Evolutionary conservation across 2,888 invertebrate genomes (phyloP).

Genomic region (Hoplodrina ambigua): DNA sequence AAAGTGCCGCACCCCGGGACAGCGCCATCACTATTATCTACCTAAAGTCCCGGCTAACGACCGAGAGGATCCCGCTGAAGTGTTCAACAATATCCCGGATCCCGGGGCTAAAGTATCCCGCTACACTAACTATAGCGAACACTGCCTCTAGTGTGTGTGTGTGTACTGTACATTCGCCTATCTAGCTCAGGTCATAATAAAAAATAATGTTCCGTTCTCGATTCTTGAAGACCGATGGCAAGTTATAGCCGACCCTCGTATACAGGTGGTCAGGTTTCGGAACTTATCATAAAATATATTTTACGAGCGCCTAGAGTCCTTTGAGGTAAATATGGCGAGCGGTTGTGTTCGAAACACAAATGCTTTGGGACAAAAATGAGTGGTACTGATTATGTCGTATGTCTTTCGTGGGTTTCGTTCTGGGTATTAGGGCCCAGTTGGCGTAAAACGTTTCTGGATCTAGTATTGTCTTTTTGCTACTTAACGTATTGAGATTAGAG

Average conservation of each 20-base stretch:
- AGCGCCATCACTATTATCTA: slow-evolving; percentile 64
- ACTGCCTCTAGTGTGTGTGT: neutral
- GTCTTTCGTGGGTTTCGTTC: slow-evolving; percentile 4
- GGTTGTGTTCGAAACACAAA: slow-evolving; percentile 47
- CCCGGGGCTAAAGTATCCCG: slow-evolving; percentile 41
- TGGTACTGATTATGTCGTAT: slow-evolving; percentile 32
- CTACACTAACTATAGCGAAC: slow-evolving; percentile 41
- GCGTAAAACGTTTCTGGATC: slow-evolving; percentile 1
- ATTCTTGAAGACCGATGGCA: slow-evolving; percentile 56
- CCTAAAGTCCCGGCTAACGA: slow-evolving; percentile 65
- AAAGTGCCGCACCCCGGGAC: slow-evolving; percentile 49
- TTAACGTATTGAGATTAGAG: too few species aligned
- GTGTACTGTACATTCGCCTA: slow-evolving; percentile 30
- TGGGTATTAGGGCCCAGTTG: neutral
- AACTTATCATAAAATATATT: slow-evolving; percentile 61
- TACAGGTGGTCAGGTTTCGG: slow-evolving; percentile 57
- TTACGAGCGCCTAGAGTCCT: slow-evolving; percentile 54
- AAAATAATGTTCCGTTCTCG: slow-evolving; percentile 59
- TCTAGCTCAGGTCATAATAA: slow-evolving; percentile 59
- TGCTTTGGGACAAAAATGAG: slow-evolving; percentile 45
- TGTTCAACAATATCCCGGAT: slow-evolving; percentile 62
- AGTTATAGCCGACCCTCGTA: slow-evolving; percentile 46
- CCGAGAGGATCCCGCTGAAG: slow-evolving; percentile 60
- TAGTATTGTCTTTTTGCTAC: neutral
- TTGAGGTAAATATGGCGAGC: slow-evolving; percentile 45